Evolutionary conservation across 2,113 vertebrate genomes (phyloP), one percentile per base, ranked within the genome.

Genomic region (Gallinago paraguaiae): DNA sequence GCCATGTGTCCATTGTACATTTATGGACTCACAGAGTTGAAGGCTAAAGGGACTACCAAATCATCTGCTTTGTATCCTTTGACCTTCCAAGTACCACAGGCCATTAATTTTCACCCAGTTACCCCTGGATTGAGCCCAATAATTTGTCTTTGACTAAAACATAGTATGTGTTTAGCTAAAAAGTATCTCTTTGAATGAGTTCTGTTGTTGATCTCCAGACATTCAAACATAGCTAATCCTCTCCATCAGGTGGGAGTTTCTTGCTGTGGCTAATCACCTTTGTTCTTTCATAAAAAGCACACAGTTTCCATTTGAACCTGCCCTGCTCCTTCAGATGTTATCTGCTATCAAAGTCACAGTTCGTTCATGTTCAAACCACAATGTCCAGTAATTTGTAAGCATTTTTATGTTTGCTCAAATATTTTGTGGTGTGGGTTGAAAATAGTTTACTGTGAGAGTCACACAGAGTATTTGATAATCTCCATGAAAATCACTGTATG

Each of bases 51-150:
- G 67, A 63, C 83, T 72, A 57, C 64, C 76, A 82, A 57, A 91
- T 91, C 53, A 72, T 79, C 65, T 76, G 27, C 48, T 97, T 84
- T 79, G 88, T 91, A 39, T 39, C 37, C 37, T 39, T 39, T 39
- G 37, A 39, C 83, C 91, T 96, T 88, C 76, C 45, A 86, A 41
- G 56, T 68, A 65, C 45, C 39, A 78, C 35, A 93, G 76, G 43
- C 81, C 50, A 63, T 72, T 87, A 87, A 57, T 95, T 94, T 91
- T 91, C 63, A 77, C 65, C 74, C 70, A 89, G 31, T 91, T 89
- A 79, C 37, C n/a, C 35, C 57, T 63, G 54, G 50, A 80, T 4
- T 74, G 65, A 91, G 61, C 80, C 53, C 19, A 75, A 27, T 64
- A 72, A 82, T 61, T 77, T 85, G 74, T 43, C 2, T 7, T 92